A percentile compares a stretch with the other conserved stretches of the same genome.
Evolutionary conservation across 2,113 vertebrate species (phyloP).

Genomic region (Amia ocellicauda): DNA sequence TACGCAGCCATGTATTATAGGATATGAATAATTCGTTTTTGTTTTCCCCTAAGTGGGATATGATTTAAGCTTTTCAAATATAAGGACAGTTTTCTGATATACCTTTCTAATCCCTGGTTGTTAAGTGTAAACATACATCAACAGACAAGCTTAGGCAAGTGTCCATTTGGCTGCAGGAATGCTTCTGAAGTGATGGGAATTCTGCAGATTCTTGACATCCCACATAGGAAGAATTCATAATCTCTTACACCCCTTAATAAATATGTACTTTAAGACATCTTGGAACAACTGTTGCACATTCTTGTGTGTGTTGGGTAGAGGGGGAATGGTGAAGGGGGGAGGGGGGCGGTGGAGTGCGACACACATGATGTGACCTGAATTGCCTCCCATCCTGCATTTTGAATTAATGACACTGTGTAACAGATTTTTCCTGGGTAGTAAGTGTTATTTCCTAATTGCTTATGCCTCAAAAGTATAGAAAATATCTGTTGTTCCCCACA

Average conservation of each 20-base stretch:
- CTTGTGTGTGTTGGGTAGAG: too few species aligned
- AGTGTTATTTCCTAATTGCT: too few species aligned
- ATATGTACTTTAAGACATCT: neutral
- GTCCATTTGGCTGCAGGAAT: constrained; percentile 49
- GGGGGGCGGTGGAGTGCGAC: too few species aligned
- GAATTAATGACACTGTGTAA: too few species aligned
- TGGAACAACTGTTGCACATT: neutral
- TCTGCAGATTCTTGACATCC: constrained; percentile 46
- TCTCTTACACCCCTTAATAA: neutral
- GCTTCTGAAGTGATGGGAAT: constrained; percentile 53
- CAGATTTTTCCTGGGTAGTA: too few species aligned
- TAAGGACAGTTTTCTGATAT: constrained; percentile 37
- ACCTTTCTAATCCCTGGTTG: constrained; percentile 42
- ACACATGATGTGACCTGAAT: constrained; percentile 10
- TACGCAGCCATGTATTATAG: neutral
- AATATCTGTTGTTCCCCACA: too few species aligned
- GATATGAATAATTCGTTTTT: neutral
- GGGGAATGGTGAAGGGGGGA: too few species aligned
- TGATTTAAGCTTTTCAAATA: constrained; percentile 43
- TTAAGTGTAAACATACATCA: constrained; percentile 47
- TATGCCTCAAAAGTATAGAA: too few species aligned
- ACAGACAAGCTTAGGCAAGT: constrained; percentile 60
- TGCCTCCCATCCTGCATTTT: too few species aligned
- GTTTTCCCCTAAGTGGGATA: constrained; percentile 42
- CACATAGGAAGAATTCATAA: constrained; percentile 10